Conservation (phyloP, 2,113 vertebrate species). For the Glaucomys volans region DNA sequence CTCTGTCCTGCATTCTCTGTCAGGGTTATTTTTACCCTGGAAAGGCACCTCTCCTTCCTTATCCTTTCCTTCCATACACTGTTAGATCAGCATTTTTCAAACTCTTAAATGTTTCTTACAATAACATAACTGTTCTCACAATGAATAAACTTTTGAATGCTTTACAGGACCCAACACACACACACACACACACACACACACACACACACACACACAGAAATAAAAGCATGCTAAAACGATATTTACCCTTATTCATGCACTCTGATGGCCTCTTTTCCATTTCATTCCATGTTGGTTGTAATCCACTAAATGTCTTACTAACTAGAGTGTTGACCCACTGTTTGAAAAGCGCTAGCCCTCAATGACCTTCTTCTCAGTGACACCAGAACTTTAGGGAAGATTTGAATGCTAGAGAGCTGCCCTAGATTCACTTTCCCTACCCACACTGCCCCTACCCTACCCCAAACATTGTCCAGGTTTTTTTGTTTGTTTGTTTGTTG, state of each 20-base stretch:
- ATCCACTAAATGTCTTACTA: neutral
- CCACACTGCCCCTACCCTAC: neutral
- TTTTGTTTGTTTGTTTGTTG: too few species aligned
- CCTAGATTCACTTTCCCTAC: neutral
- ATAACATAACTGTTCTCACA: neutral
- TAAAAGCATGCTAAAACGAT: neutral
- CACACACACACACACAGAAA: neutral
- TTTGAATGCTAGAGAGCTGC: neutral
- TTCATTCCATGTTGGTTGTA: neutral
- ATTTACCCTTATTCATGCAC: neutral
- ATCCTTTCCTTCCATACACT: neutral
- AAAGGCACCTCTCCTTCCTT: neutral
- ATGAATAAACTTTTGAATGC: neutral
- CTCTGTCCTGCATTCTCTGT: neutral
- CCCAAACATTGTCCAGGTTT: neutral
- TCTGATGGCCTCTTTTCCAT: neutral
- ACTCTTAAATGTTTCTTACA: neutral
- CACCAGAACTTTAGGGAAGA: neutral
- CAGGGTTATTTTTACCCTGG: neutral
- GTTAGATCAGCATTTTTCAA: neutral
- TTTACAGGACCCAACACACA: neutral
- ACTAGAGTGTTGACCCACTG: neutral
- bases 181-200: neutral
- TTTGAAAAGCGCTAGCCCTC: neutral
- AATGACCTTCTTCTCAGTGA: neutral